A percentile compares a stretch with the other conserved stretches of the same genome.
Evolutionary conservation across 2,888 invertebrate genomes (phyloP).

Genomic region (Agrotis segetum): DNA sequence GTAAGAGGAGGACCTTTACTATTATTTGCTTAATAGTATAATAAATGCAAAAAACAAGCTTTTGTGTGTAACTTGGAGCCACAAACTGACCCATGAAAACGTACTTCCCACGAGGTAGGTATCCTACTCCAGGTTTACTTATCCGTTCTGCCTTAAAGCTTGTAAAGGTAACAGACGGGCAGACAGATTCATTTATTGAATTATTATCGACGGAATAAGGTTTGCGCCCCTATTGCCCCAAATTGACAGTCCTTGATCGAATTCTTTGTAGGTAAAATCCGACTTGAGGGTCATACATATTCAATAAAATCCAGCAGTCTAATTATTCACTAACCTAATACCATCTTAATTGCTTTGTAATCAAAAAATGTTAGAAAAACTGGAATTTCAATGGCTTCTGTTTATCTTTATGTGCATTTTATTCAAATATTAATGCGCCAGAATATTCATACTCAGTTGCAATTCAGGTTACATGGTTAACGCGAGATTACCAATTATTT

Average conservation of each 20-base stretch:
- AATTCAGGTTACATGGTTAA: background rate
- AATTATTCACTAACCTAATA: conserved; percentile 26
- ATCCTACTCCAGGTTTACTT: background rate
- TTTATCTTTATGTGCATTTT: conserved; percentile 48
- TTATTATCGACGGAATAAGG: background rate
- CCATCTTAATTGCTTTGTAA: conserved; percentile 25
- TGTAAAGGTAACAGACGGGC: background rate
- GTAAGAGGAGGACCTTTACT: too few species aligned
- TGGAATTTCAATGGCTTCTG: background rate
- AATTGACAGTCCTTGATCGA: conserved; percentile 17
- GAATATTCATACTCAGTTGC: background rate
- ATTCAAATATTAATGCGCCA: conserved; percentile 29
- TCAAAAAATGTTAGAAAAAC: conserved; percentile 19
- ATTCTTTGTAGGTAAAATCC: background rate
- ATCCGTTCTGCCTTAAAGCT: too few species aligned
- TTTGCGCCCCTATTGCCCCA: conserved; percentile 29
- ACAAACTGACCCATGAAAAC: background rate
- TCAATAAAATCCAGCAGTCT: conserved; percentile 25
- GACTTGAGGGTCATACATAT: conserved; percentile 46
- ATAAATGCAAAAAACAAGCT: background rate
- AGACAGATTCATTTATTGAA: background rate
- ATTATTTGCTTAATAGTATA: background rate
- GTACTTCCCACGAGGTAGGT: background rate
- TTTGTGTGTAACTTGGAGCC: background rate
- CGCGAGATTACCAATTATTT: background rate